These are phyloP conservation scores for Halocaridina rubra DNA, from an alignment of 2,888 invertebrate genomes.

Conservation along the genomic window DNA sequence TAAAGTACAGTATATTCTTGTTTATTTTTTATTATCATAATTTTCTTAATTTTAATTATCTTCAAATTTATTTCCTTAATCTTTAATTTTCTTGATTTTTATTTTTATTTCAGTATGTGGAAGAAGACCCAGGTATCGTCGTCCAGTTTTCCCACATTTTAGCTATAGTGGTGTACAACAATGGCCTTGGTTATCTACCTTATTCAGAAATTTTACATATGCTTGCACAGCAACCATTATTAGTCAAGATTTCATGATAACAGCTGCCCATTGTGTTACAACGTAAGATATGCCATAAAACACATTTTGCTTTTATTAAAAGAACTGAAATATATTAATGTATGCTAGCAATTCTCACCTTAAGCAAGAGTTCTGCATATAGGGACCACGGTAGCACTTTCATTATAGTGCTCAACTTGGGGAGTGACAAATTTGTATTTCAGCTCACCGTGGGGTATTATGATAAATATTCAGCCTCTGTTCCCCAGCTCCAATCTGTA, in stretches of 20 bases:
- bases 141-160: neutral
- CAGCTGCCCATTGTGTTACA: constrained; percentile 49
- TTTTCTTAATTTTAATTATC: neutral
- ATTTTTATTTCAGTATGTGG: constrained; percentile 36
- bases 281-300: constrained; percentile 24
- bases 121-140: constrained; percentile 27
- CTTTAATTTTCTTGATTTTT: neutral
- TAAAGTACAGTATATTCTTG: neutral
- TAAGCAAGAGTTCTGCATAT: no score
- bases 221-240: constrained; percentile 40
- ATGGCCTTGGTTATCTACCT: constrained; percentile 49
- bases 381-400: no score
- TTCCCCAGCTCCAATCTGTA: no score
- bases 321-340: no score
- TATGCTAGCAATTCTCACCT: no score
- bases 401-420: no score
- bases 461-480: no score
- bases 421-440: no score
- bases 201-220: neutral
- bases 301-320: no score
- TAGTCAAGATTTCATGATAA: constrained; percentile 34
- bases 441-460: no score
- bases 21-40: neutral
- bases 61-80: neutral
- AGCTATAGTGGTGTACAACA: neutral